phyloP scores from a whole-genome alignment of 2,888 invertebrate genomes.

The Augiades crinisus region DNA sequence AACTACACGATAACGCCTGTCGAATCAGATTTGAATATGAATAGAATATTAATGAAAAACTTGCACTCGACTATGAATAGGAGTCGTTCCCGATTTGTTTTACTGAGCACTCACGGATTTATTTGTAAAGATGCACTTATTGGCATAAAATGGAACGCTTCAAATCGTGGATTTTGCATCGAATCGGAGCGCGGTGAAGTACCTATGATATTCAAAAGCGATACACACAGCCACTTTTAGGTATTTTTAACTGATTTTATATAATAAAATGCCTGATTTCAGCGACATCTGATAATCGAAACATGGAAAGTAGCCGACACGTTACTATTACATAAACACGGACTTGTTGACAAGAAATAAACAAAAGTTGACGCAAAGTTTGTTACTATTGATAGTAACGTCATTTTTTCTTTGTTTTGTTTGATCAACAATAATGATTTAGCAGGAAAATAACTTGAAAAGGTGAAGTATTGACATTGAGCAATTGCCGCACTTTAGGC shows the following conservation, averaged over 20 bases:
- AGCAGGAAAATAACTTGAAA: conserved; percentile 41
- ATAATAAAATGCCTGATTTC: no score
- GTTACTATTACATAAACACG: no score
- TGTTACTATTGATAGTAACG: no score
- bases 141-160: not conserved
- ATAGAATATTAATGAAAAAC: conserved; percentile 76
- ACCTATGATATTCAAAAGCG: no score
- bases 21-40: conserved; percentile 76
- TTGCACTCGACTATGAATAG: conserved; percentile 52
- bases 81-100: conserved; percentile 48
- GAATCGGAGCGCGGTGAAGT: no score
- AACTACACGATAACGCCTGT: conserved; percentile 57
- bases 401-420: conserved; percentile 1
- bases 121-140: not conserved
- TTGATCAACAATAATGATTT: conserved; percentile 8
- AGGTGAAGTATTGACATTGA: conserved; percentile 59
- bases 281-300: no score
- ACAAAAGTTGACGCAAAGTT: no score
- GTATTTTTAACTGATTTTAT: no score
- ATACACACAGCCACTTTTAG: no score
- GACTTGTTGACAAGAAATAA: no score
- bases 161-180: no score
- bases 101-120: conserved; percentile 1
- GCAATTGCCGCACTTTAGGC: conserved; percentile 68
- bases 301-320: no score